Evolutionary conservation across 2,888 invertebrate species (phyloP).

Genomic region (Gastrophysa polygoni): DNA sequence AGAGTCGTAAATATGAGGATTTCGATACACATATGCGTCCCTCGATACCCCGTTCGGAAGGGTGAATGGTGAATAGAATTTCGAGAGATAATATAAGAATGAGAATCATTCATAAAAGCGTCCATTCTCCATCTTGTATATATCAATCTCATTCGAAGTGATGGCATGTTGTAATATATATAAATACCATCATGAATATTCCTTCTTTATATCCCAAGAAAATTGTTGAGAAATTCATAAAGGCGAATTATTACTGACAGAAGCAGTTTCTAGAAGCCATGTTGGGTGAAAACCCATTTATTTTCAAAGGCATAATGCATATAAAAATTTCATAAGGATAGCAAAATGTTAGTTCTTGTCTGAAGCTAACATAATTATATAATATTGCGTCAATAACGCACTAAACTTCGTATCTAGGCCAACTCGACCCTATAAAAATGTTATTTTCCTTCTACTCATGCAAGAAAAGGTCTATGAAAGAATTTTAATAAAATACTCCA

Average conservation of each 20-base stretch:
- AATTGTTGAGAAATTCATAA: too few species aligned
- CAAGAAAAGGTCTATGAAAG: slow-evolving; percentile 27
- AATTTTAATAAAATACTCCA: slow-evolving; percentile 36
- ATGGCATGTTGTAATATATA: too few species aligned
- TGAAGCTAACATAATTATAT: background rate
- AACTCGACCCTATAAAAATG: slow-evolving; percentile 20
- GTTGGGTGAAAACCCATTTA: too few species aligned
- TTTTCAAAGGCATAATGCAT: background rate
- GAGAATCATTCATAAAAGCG: background rate
- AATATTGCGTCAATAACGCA: background rate
- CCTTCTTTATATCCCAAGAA: too few species aligned
- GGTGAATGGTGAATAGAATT: background rate
- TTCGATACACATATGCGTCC: slow-evolving; percentile 25
- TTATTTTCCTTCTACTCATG: slow-evolving; percentile 33
- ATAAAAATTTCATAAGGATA: background rate
- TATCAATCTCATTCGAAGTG: background rate
- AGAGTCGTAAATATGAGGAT: slow-evolving; percentile 26
- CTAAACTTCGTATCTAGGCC: background rate
- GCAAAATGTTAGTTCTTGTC: background rate
- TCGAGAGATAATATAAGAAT: background rate
- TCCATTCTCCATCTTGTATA: background rate
- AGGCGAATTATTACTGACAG: too few species aligned
- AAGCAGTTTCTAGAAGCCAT: too few species aligned
- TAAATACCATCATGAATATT: too few species aligned
- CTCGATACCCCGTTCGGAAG: slow-evolving; percentile 17